Evolutionary conservation across 1,140 invertebrate species (phyloP), one percentile per base, ranked within the genome.

Genomic region (Drosophila ambigua): DNA sequence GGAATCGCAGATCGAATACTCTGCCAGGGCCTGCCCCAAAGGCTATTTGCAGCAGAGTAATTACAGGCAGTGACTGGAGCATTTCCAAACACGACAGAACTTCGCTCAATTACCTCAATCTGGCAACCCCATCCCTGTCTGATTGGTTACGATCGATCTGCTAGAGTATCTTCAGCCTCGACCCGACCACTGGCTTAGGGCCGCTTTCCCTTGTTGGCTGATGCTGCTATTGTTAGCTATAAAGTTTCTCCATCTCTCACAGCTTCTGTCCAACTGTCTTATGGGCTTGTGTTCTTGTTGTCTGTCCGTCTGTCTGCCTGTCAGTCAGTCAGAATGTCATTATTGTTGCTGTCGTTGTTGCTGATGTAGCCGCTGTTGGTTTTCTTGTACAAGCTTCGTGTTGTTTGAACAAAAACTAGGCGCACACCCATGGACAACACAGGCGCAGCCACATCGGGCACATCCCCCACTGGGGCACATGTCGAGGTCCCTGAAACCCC

Each of bases 291-390:
- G 66, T 69, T 58, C 64, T 69, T 69, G 73, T 80, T 28, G 5
- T 28, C 26, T 28, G 26, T 28, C 26, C 2, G 4, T 26, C 26
- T 28, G 26, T 28, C 23, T 24, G 23, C 11, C 69, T 68, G 71
- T 77, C 79, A 79, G 79, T 82, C 79, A 82, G 79, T 82, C 79
- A 82, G 83, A 82, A 82, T 77, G 79, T 82, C 79, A 82, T 82
- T 82, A 79, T 78, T 78, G 67, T 83, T 78, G 69, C 66, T 68
- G 44, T 43, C 28, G 16, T 44, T 44, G 50, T 44, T 57, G 69
- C 45, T 59, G 75, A 57, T 82, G 75, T 46, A 51, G 61, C 65
- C 54, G 60, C 81, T 77, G 66, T 77, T 85, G 72, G 74, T 80
- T 85, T 85, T 87, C 78, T 85, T 84, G 78, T 80, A 83, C 79